Evolutionary conservation across 2,888 invertebrate species (phyloP).

Genomic region (Maniola hyperantus): DNA sequence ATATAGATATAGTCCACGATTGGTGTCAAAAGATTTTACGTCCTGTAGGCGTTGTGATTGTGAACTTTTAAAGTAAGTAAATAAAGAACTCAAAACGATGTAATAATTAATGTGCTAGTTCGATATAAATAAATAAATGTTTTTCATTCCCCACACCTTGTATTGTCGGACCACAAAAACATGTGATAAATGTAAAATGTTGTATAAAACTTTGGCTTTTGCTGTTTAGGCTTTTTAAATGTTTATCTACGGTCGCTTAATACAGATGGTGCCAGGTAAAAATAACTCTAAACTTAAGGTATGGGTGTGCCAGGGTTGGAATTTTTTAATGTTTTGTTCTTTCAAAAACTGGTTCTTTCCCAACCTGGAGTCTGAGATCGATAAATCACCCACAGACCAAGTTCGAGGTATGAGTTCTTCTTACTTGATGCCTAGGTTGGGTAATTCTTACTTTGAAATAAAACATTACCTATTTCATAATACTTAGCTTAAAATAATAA

Average conservation of each 20-base stretch:
- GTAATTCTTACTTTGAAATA: not conserved
- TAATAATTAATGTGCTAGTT: not conserved
- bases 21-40: conserved; percentile 17
- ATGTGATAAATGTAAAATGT: conserved; percentile 33
- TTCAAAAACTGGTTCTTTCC: too few species aligned
- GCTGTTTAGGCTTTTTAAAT: conserved; percentile 21
- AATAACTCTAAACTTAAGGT: not conserved
- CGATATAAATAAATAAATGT: not conserved
- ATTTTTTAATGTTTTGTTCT: too few species aligned
- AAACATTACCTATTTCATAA: not conserved
- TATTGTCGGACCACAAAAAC: conserved; percentile 39
- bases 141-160: conserved; percentile 2
- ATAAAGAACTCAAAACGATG: conserved; percentile 1
- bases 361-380: too few species aligned
- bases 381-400: too few species aligned
- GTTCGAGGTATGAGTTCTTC: too few species aligned
- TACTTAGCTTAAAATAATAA: conserved; percentile 5
- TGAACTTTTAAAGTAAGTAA: conserved; percentile 1
- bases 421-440: too few species aligned
- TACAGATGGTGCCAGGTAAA: not conserved
- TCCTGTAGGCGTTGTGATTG: conserved; percentile 20
- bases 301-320: too few species aligned
- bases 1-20: not conserved
- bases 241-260: conserved; percentile 5
- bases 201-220: conserved; percentile 15